A percentile compares a stretch with the other conserved stretches of the same genome.
Conservation (phyloP, 2,113 vertebrate species). For the Mus spicilegus region DNA sequence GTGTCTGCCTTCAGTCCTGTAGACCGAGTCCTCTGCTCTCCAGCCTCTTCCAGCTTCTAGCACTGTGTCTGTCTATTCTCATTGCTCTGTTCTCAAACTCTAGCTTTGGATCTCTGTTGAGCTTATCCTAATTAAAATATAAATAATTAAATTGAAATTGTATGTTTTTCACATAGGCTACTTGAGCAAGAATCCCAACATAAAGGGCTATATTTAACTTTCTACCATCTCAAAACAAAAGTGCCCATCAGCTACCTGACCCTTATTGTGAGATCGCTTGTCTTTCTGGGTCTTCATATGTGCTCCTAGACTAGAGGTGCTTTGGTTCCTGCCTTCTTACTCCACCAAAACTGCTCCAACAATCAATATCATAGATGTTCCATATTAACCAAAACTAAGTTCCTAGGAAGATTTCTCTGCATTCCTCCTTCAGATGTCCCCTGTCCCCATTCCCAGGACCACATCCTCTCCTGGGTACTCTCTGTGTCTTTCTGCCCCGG, state of each 20-base stretch:
- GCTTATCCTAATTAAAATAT: neutral
- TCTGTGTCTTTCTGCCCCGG: too few relatives aligned
- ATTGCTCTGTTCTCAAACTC: neutral
- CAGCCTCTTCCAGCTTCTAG: neutral
- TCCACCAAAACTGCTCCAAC: neutral
- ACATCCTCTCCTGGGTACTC: neutral
- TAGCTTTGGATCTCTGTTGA: neutral
- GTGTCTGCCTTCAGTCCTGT: neutral
- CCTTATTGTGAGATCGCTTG: neutral
- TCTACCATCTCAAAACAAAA: slow-evolving; percentile 7
- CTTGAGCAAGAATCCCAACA: neutral
- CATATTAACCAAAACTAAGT: neutral
- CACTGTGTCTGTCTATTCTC: neutral
- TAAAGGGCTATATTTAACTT: neutral
- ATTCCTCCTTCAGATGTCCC: neutral
- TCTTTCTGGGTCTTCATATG: neutral
- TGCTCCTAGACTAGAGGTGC: neutral
- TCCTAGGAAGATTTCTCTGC: neutral
- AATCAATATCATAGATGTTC: neutral
- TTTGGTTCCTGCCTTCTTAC: neutral
- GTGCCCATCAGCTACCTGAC: neutral
- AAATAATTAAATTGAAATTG: neutral
- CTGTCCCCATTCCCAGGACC: neutral
- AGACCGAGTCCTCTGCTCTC: neutral
- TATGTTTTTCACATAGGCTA: neutral